Base-by-base conservation (phyloP, 1,140 invertebrate genomes). In the Macrobrachium rosenbergii region DNA sequence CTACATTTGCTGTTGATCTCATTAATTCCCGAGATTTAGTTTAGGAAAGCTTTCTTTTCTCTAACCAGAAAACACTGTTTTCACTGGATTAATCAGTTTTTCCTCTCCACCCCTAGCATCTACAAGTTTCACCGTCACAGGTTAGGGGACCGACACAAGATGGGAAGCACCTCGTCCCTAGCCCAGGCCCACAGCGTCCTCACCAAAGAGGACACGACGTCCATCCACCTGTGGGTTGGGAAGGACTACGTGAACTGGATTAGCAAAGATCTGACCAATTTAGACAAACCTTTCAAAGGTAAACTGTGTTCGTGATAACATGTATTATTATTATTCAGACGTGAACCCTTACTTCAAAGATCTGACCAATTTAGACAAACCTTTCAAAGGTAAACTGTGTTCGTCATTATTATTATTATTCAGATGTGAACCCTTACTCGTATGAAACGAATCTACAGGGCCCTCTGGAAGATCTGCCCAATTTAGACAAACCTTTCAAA, bases 161-260 rank as follows among this genome's bases (percentile, higher is more conserved):
- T 69, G 58, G 82, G 77, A 16, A 88, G 87, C 59, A 73, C 63
- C 6, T 84, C 87, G 17, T 88, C 87, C 37, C 67, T 83, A 19
- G 87, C 82, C 37, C 76, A 83, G 23, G 77, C 82, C 10, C 82
- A 88, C 69, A 84, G 23, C 45, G 58, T 45, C 21, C 72, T 88
- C 17, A 83, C 76, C 62, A 75, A 80, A 76, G 86, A 88, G 17
- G 89, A 88, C 21, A 84, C 75, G 0, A 87, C 88, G 5, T 94
- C 94, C 73, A 94, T 95, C 0, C 99, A 99, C 92, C 93, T 98
- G n/a, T 99, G 98, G 98, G 94, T 98, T 67, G 98, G 98, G 59
- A 99, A 99, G 92, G 98, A 99, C 92, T 99, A 99, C 91, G 95
- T 95, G 8, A 99, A 99, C 93, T 99, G 99, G 92, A 99, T 99